Evolutionary conservation across 2,888 invertebrate species (phyloP).

Genomic region (Camptogramma bilineatum): DNA sequence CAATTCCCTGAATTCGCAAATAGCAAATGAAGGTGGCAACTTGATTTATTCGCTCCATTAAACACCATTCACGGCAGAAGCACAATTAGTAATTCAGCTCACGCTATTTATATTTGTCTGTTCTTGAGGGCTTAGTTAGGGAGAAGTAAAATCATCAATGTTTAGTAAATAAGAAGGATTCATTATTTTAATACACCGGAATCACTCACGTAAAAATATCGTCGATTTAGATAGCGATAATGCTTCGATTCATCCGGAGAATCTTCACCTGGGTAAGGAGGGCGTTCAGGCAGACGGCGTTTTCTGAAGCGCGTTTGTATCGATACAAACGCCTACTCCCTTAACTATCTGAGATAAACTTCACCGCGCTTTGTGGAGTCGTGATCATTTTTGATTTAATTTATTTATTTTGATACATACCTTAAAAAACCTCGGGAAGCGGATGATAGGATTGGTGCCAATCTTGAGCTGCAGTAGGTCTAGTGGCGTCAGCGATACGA

Average conservation of each 20-base stretch:
- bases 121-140: constrained; percentile 9
- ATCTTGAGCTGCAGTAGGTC: constrained; percentile 94
- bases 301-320: too few species aligned
- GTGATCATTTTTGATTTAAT: too few species aligned
- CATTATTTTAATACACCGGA: too few species aligned
- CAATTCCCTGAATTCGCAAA: constrained; percentile 14
- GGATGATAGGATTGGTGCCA: constrained; percentile 93
- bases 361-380: too few species aligned
- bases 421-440: constrained; percentile 95
- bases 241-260: too few species aligned
- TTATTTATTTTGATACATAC: too few species aligned
- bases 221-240: too few species aligned
- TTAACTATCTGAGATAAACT: too few species aligned
- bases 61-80: constrained; percentile 30
- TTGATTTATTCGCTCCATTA: constrained; percentile 43
- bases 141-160: neutral
- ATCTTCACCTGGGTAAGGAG: too few species aligned
- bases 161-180: neutral
- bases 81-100: constrained; percentile 25
- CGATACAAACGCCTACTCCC: too few species aligned
- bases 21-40: constrained; percentile 34
- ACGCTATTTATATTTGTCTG: constrained; percentile 28
- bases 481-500: constrained; percentile 92
- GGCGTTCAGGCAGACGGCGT: too few species aligned
- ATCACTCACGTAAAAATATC: too few species aligned